A percentile compares a stretch with the other conserved stretches of the same genome.
phyloP scores from a whole-genome alignment of 2,888 invertebrate species.

The Galerucella pusilla region DNA sequence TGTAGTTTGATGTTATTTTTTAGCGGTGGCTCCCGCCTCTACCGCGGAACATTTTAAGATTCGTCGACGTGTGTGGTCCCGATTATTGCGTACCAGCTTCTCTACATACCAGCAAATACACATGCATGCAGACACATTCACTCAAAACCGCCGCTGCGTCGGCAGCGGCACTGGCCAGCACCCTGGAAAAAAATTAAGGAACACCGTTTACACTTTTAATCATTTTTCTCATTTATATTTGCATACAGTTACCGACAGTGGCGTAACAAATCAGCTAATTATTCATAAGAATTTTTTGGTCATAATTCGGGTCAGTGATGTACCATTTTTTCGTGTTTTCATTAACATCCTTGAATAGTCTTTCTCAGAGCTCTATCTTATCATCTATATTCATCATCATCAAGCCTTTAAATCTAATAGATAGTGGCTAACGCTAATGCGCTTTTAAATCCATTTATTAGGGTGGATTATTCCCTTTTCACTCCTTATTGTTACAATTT shows the following conservation, averaged over 20 bases:
- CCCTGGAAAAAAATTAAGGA: constrained; percentile 36
- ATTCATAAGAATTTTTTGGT: not conserved
- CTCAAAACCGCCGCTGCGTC: constrained; percentile 30
- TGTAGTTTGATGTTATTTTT: not conserved
- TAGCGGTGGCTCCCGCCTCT: constrained; percentile 9
- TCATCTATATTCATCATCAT: too few relatives aligned
- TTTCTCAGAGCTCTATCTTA: too few relatives aligned
- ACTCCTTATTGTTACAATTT: too few relatives aligned
- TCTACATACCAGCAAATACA: constrained; percentile 43
- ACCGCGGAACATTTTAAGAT: constrained; percentile 26
- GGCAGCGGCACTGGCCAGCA: constrained; percentile 15
- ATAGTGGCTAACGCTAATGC: too few relatives aligned
- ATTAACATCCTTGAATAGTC: too few relatives aligned
- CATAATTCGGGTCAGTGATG: not conserved
- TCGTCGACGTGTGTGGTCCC: constrained; percentile 54
- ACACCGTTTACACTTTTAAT: constrained; percentile 37
- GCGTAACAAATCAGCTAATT: constrained; percentile 8
- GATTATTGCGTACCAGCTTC: constrained; percentile 47
- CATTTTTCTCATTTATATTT: constrained; percentile 25
- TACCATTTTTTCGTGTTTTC: too few relatives aligned
- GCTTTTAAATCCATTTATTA: too few relatives aligned
- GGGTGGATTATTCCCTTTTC: too few relatives aligned
- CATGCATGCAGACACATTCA: constrained; percentile 38
- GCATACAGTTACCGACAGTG: constrained; percentile 24
- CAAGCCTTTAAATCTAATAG: too few relatives aligned